Evolutionary conservation across 1,140 invertebrate genomes (phyloP).

Genomic region (Streblospio benedicti): DNA sequence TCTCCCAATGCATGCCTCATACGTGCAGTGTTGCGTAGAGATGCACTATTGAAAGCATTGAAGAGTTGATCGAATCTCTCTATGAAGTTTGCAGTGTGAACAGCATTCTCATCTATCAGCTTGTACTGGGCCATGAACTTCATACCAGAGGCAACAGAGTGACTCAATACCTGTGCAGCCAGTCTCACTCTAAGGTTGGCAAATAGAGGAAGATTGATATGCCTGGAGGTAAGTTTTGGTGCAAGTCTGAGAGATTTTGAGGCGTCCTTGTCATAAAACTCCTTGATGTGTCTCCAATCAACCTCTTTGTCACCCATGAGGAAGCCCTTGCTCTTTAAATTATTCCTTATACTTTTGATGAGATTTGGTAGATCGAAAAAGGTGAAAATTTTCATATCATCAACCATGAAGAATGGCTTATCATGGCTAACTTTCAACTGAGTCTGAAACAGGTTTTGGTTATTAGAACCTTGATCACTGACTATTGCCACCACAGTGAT

Average conservation of each 20-base stretch:
- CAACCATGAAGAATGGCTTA: background rate
- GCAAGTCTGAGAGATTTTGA: background rate
- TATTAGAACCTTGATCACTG: background rate
- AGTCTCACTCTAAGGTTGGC: conserved; percentile 13
- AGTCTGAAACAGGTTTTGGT: background rate
- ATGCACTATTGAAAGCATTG: conserved; percentile 14
- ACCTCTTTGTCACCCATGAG: too few species aligned
- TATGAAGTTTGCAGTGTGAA: conserved; percentile 15
- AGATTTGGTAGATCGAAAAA: background rate
- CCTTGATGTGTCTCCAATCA: background rate
- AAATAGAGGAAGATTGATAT: conserved; percentile 10
- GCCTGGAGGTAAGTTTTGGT: conserved; percentile 10
- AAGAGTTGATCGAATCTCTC: conserved; percentile 15
- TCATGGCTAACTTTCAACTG: background rate
- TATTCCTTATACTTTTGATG: background rate
- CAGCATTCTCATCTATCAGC: conserved; percentile 2
- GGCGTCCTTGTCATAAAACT: background rate
- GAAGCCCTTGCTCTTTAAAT: background rate
- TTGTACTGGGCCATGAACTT: background rate
- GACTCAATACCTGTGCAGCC: conserved; percentile 15
- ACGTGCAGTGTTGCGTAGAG: too few species aligned
- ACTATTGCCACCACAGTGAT: background rate
- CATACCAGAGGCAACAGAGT: conserved; percentile 13
- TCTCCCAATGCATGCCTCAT: too few species aligned
- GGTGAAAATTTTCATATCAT: background rate